Base-by-base conservation (phyloP, 2,888 invertebrate genomes). In the Gordius sp. region DNA sequence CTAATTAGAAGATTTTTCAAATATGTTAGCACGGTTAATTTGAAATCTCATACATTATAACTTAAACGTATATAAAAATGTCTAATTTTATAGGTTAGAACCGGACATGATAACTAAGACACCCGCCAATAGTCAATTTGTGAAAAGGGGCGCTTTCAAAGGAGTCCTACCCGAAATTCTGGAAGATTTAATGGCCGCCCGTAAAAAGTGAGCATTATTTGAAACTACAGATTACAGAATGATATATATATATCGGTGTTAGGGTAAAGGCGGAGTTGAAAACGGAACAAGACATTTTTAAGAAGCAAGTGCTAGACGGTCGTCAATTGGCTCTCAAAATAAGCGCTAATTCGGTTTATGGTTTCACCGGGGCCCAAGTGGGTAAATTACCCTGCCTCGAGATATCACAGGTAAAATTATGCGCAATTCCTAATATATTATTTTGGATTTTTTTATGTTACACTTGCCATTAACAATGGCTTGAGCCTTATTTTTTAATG, bases 311-410 rank as follows among this genome's bases (percentile, higher is more conserved):
- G 1, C 73, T 93, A 60, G 91, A 93, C 75, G 97, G 97, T 59
- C 74, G 97, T 63, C 97, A 99, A 68, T 73, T 89, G 62, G 97
- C 97, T 54, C 73, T 97, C 63, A 99, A 99, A 74, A 86, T 99
- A 57, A 86, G 86, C 63, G 97, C 97, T 1, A 99, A 99, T 73
- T 97, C 97, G 18, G 97, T 99, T 0, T 99, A 99, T 71, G 97
- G 97, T 41, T 99, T 99, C 67, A 99, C 97, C 2, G 97, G 97
- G n/a, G 89, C 91, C 39, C 86, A 87, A 73, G 81, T 85, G 58
- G 89, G 89, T 41, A 89, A 87, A 70, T 70, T 89, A 61, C 89
- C 89, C 1, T 91, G 89, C 69, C 74, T 89, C 63, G 87, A 87
- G 74, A 89, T 91, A 66, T 87, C 86, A 28, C 80, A 80, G 63